These are phyloP conservation scores for Liasis olivaceus DNA, from an alignment of 2,797 vertebrate species.

Conservation along the genomic window DNA sequence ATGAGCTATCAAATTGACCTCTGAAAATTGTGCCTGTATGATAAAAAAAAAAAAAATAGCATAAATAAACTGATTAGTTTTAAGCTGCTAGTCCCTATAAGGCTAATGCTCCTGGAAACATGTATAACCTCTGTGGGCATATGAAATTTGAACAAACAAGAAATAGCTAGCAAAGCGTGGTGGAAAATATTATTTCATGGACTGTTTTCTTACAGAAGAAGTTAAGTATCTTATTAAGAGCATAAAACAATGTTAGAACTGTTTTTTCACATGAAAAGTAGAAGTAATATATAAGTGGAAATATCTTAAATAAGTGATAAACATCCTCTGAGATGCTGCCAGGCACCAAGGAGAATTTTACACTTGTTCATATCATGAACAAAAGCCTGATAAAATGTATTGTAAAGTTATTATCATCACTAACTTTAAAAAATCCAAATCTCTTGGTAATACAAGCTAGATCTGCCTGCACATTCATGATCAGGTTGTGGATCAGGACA, in stretches of 20 bases:
- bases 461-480: not conserved
- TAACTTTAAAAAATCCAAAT: not conserved
- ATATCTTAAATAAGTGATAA: not conserved
- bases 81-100: not conserved
- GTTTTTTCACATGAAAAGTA: not conserved
- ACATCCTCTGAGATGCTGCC: not conserved
- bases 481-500: not conserved
- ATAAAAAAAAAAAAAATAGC: constrained; percentile 9
- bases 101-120: not conserved
- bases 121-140: not conserved
- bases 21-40: constrained; percentile 92
- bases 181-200: not conserved
- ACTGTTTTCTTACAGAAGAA: not conserved
- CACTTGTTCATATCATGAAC: not conserved
- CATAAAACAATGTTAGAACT: not conserved
- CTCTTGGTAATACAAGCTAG: not conserved
- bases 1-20: constrained; percentile 92
- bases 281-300: not conserved
- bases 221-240: not conserved
- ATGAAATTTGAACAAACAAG: not conserved
- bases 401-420: not conserved
- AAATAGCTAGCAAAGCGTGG: not conserved
- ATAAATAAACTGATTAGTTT: constrained; percentile 30
- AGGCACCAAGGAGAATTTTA: not conserved
- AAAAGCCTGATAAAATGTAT: not conserved